These are phyloP conservation scores for Meteorus sp. DNA, from an alignment of 1,140 invertebrate species.

Conservation along the genomic window DNA sequence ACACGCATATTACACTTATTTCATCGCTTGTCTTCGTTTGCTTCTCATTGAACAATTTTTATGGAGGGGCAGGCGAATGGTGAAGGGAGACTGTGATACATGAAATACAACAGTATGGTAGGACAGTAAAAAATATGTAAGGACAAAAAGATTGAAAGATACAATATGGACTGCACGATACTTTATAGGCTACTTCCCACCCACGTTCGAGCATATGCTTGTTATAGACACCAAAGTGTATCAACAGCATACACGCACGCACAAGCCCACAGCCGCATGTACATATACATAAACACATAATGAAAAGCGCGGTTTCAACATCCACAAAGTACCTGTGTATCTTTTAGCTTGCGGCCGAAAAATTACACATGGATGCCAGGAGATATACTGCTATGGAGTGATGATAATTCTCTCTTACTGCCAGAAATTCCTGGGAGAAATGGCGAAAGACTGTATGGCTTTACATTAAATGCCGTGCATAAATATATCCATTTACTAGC, in stretches of 20 bases:
- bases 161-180: slow-evolving; percentile 12
- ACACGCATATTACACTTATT: slow-evolving; percentile 30
- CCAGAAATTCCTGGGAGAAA: no score
- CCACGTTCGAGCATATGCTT: slow-evolving; percentile 23
- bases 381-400: no score
- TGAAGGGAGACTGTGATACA: no score
- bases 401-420: no score
- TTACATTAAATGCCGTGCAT: no score
- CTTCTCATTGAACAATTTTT: slow-evolving; percentile 1
- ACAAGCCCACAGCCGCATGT: neutral
- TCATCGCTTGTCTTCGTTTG: slow-evolving; percentile 6
- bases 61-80: no score
- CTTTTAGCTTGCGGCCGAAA: no score
- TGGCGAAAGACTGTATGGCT: no score
- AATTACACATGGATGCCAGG: no score
- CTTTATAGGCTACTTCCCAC: slow-evolving; percentile 30
- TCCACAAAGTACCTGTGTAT: no score
- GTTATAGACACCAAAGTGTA: slow-evolving; percentile 28
- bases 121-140: slow-evolving; percentile 15
- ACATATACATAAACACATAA: neutral
- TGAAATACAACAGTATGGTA: neutral
- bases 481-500: no score
- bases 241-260: slow-evolving; percentile 17
- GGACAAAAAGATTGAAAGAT: slow-evolving; percentile 13
- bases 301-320: no score